These are phyloP conservation scores for Siphonodentalium dalli DNA, from an alignment of 2,888 invertebrate genomes.

Conservation along the genomic window DNA sequence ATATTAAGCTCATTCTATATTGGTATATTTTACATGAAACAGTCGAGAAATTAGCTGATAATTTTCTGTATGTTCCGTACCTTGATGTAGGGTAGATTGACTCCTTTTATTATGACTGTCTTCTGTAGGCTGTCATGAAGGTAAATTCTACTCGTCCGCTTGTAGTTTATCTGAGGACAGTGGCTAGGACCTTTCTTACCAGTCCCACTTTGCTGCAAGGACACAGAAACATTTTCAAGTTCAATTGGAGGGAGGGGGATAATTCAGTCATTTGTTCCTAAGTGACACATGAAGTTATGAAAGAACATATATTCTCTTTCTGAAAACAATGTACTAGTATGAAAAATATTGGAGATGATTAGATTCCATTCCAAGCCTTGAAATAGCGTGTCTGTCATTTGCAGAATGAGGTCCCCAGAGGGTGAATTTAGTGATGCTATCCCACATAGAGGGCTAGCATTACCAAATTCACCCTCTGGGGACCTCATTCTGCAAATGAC, in stretches of 20 bases:
- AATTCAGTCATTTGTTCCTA: too few relatives aligned
- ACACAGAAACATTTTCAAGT: too few relatives aligned
- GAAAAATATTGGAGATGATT: neutral
- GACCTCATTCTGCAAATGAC: too few relatives aligned
- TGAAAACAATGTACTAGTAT: neutral
- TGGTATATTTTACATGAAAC: too few relatives aligned
- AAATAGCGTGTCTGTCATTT: neutral
- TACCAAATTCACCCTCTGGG: too few relatives aligned
- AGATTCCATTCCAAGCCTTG: neutral
- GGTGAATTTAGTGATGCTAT: too few relatives aligned
- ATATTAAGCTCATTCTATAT: too few relatives aligned
- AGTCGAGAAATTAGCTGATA: neutral
- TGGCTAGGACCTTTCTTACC: constrained; percentile 42
- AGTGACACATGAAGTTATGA: too few relatives aligned
- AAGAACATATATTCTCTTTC: too few relatives aligned
- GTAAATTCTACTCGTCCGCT: constrained; percentile 38
- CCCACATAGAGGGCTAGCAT: too few relatives aligned
- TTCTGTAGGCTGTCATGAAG: constrained; percentile 43
- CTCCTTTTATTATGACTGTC: constrained; percentile 40
- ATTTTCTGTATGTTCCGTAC: too few relatives aligned
- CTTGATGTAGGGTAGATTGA: constrained; percentile 42
- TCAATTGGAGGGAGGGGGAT: too few relatives aligned
- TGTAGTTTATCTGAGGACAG: constrained; percentile 46
- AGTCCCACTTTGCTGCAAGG: constrained; percentile 30
- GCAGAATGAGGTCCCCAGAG: neutral